A percentile compares a stretch with the other conserved stretches of the same genome.
These are phyloP conservation scores for Geotria australis DNA, from an alignment of 2,797 vertebrate genomes.

Conservation along the genomic window DNA sequence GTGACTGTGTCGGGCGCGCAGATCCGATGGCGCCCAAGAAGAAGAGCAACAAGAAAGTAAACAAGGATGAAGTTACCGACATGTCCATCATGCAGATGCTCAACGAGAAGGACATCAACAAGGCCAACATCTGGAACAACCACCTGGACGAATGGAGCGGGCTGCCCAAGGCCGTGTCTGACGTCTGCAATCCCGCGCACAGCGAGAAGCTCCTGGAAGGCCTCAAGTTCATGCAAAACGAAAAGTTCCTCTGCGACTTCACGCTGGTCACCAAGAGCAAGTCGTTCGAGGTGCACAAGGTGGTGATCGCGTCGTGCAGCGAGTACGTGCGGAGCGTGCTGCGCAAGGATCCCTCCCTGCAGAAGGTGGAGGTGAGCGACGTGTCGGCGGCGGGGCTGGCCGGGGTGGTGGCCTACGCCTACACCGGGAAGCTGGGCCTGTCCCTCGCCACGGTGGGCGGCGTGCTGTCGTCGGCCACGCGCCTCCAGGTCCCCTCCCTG, in stretches of 20 bases:
- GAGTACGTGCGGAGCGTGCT: constrained; percentile 62
- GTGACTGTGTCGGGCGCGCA: too few species aligned
- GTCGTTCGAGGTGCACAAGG: constrained; percentile 72
- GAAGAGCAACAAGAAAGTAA: constrained; percentile 59
- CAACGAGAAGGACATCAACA: constrained; percentile 55
- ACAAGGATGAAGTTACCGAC: constrained; percentile 59
- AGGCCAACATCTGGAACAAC: constrained; percentile 59
- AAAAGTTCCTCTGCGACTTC: constrained; percentile 78
- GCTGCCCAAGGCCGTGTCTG: constrained; percentile 79
- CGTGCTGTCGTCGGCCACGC: constrained; percentile 64
- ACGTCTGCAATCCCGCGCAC: constrained; percentile 50
- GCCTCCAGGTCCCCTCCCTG: constrained; percentile 57
- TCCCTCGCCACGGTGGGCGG: constrained; percentile 84
- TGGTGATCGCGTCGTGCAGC: constrained; percentile 87
- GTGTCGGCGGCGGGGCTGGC: constrained; percentile 59
- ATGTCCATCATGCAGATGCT: constrained; percentile 52
- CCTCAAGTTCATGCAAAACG: constrained; percentile 64
- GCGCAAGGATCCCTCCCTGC: constrained; percentile 49
- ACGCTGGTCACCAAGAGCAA: constrained; percentile 76
- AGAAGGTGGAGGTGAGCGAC: constrained; percentile 68
- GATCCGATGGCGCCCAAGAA: constrained; percentile 77
- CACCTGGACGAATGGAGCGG: constrained; percentile 72
- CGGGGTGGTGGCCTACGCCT: constrained; percentile 75
- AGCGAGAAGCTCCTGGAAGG: constrained; percentile 73
- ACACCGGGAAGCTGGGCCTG: constrained; percentile 77